Conservation (phyloP, 64 coral and sea anemone genomes). For the Pocillopora verrucosa region DNA sequence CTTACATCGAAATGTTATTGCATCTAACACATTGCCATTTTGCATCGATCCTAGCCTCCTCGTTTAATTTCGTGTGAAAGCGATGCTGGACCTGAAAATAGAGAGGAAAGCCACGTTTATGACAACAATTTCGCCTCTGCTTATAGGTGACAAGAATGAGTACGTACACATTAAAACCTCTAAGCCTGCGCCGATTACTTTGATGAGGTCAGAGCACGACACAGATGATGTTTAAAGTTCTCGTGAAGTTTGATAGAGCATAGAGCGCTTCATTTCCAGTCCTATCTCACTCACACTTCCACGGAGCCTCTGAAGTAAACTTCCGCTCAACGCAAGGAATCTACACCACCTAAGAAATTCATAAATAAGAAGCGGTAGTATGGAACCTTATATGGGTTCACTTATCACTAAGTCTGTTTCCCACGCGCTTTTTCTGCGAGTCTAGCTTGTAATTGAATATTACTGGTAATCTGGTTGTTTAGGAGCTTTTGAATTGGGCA, state of each 20-base stretch:
- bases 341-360: too few species aligned
- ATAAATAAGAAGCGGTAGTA: too few species aligned
- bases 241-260: neutral
- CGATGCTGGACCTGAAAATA: neutral
- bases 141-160: neutral
- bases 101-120: neutral
- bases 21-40: neutral
- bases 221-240: neutral
- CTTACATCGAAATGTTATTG: neutral
- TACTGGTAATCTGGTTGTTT: too few species aligned
- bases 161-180: neutral
- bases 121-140: neutral
- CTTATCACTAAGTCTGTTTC: too few species aligned
- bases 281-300: too few species aligned
- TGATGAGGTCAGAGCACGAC: neutral
- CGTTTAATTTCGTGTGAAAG: neutral
- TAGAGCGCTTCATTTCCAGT: too few species aligned
- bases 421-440: too few species aligned
- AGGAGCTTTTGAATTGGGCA: too few species aligned
- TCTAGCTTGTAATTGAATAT: too few species aligned
- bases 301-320: too few species aligned
- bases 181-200: neutral
- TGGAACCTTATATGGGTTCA: too few species aligned
- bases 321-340: too few species aligned
- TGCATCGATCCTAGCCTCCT: neutral